A percentile compares a stretch with the other conserved stretches of the same genome.
phyloP scores from a whole-genome alignment of 2,113 vertebrate species.

The Lepisosteus osseus region DNA sequence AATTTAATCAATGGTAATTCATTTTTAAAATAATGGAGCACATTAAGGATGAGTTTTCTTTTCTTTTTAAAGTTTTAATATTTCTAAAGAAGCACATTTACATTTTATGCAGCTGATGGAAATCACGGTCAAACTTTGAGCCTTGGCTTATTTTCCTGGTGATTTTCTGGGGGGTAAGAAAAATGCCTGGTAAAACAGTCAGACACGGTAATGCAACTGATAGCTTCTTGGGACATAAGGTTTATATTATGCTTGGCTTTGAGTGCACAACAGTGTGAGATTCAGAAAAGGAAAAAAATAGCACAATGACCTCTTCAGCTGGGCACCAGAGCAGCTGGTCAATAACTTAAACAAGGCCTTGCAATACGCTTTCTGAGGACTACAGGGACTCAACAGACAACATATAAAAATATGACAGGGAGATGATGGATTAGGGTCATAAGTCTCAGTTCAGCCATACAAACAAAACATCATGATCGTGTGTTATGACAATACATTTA shows the following conservation, averaged over 20 bases:
- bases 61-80: conserved; percentile 14
- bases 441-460: conserved; percentile 77
- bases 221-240: conserved; percentile 64
- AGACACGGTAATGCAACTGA: conserved; percentile 57
- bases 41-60: too few relatives aligned
- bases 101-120: conserved; percentile 24
- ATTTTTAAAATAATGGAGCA: too few relatives aligned
- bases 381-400: conserved; percentile 69
- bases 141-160: background rate
- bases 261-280: conserved; percentile 60
- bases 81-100: conserved; percentile 20
- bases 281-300: conserved; percentile 55
- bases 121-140: conserved; percentile 14
- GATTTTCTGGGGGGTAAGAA: background rate
- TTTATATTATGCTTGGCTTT: conserved; percentile 76
- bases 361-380: conserved; percentile 65
- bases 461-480: conserved; percentile 77
- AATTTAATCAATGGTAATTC: too few relatives aligned
- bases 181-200: conserved; percentile 71
- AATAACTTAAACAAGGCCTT: conserved; percentile 79
- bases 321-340: conserved; percentile 80
- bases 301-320: conserved; percentile 79
- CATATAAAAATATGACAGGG: conserved; percentile 78
- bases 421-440: conserved; percentile 82
- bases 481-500: conserved; percentile 73